Evolutionary conservation across 2,113 vertebrate species (phyloP).

Genomic region (Myrmecophaga tridactyla): DNA sequence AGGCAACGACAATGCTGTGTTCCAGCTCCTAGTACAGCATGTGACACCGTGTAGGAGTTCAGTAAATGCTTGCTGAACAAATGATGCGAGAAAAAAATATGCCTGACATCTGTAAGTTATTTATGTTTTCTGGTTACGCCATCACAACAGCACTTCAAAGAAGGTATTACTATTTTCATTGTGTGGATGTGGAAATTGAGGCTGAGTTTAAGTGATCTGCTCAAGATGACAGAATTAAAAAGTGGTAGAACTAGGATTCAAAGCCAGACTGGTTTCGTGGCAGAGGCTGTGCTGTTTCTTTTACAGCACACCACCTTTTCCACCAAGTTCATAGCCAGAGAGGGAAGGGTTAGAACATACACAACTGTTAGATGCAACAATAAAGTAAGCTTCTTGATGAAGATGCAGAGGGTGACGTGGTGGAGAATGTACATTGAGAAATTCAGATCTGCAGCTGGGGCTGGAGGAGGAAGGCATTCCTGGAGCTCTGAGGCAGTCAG

Average conservation of each 20-base stretch:
- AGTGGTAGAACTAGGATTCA: not conserved
- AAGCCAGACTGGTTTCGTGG: not conserved
- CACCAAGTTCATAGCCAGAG: not conserved
- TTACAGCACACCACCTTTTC: not conserved
- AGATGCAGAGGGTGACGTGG: not conserved
- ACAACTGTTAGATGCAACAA: not conserved
- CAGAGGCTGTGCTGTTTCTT: not conserved
- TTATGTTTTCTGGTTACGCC: not conserved
- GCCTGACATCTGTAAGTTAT: not conserved
- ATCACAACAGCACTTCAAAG: not conserved
- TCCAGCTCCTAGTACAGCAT: not conserved
- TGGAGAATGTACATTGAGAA: not conserved
- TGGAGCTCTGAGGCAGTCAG: not conserved
- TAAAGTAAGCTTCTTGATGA: not conserved
- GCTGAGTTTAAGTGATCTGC: not conserved
- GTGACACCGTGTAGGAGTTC: not conserved
- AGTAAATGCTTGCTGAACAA: not conserved
- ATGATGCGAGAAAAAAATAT: not conserved
- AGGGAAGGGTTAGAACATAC: not conserved
- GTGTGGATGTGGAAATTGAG: not conserved
- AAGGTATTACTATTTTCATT: not conserved
- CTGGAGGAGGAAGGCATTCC: not conserved
- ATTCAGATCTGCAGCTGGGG: not conserved
- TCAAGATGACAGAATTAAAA: not conserved
- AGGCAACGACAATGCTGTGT: rapidly evolving